Conservation (phyloP, 1,140 invertebrate species). For the Drosophila parvula region DNA sequence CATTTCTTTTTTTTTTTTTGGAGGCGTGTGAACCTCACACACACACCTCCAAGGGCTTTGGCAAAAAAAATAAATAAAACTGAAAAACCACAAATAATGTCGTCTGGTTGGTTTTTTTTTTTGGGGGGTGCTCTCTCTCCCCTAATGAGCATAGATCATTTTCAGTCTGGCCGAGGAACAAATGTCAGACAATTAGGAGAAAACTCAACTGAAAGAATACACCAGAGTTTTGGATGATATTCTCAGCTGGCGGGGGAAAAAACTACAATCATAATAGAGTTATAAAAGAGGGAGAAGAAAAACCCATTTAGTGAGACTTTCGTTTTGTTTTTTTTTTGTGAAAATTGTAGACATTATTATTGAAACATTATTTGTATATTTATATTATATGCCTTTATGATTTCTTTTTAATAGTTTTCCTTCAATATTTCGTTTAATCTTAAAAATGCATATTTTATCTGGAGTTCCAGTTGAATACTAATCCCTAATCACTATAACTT, state of each 20-base stretch:
- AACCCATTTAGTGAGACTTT: slow-evolving; percentile 2
- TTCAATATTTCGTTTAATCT: background rate
- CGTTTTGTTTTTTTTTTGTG: slow-evolving; percentile 20
- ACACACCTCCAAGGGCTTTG: slow-evolving; percentile 10
- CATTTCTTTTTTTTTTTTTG: slow-evolving; percentile 33
- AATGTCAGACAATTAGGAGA: slow-evolving; percentile 71
- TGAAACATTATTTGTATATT: background rate
- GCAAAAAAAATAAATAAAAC: slow-evolving; percentile 6
- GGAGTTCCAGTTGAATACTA: background rate
- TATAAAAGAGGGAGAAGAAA: slow-evolving; percentile 14
- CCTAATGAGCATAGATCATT: slow-evolving; percentile 77
- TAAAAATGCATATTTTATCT: background rate
- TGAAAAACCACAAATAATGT: slow-evolving; percentile 50
- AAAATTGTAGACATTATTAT: background rate
- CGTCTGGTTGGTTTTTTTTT: slow-evolving; percentile 36
- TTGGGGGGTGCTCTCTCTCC: background rate
- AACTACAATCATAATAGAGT: slow-evolving; percentile 26
- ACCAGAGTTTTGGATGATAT: slow-evolving; percentile 7
- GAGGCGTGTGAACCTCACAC: slow-evolving; percentile 68
- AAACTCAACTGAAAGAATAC: slow-evolving; percentile 35
- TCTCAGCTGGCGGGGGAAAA: slow-evolving; percentile 22
- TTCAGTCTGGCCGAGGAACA: slow-evolving; percentile 49
- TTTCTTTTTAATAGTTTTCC: background rate
- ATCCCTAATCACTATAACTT: background rate
- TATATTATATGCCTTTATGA: background rate